Evolutionary conservation across 2,888 invertebrate genomes (phyloP).

Genomic region (Leptinotarsa haldemani): DNA sequence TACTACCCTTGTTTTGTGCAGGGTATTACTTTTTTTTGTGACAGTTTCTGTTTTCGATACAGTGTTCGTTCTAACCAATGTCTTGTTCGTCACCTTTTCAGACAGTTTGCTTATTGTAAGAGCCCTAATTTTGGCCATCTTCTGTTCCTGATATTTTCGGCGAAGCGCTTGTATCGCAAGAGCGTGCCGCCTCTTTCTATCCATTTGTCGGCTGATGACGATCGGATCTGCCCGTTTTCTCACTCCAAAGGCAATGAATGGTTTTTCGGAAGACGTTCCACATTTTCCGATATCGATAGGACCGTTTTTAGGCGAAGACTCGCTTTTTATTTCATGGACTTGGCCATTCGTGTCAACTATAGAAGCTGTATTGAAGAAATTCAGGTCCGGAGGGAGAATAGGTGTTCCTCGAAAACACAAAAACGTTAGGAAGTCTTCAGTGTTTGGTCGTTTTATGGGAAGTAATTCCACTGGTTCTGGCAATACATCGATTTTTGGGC

Average conservation of each 20-base stretch:
- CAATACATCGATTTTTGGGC: slow-evolving; percentile 60
- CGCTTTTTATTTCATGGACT: slow-evolving; percentile 60
- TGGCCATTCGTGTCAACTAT: slow-evolving; percentile 62
- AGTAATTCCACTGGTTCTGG: slow-evolving; percentile 72
- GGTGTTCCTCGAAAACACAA: slow-evolving; percentile 84
- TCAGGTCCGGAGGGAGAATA: slow-evolving; percentile 77
- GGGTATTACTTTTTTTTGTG: slow-evolving; percentile 58
- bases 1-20: slow-evolving; percentile 62
- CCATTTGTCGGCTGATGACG: slow-evolving; percentile 64
- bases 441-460: slow-evolving; percentile 79
- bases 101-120: slow-evolving; percentile 65
- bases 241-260: slow-evolving; percentile 70
- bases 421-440: slow-evolving; percentile 88
- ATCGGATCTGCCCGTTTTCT: slow-evolving; percentile 70
- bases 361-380: slow-evolving; percentile 73
- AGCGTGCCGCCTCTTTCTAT: slow-evolving; percentile 64
- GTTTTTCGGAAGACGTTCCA: slow-evolving; percentile 59
- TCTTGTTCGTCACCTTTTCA: slow-evolving; percentile 63
- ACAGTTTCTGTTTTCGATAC: slow-evolving; percentile 63
- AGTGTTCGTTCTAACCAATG: slow-evolving; percentile 68
- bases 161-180: slow-evolving; percentile 70
- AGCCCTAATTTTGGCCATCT: slow-evolving; percentile 69
- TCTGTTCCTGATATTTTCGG: slow-evolving; percentile 73
- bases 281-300: slow-evolving; percentile 60
- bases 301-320: slow-evolving; percentile 58